Conservation (phyloP, 2,113 vertebrate genomes). For the Rhineura floridana region DNA sequence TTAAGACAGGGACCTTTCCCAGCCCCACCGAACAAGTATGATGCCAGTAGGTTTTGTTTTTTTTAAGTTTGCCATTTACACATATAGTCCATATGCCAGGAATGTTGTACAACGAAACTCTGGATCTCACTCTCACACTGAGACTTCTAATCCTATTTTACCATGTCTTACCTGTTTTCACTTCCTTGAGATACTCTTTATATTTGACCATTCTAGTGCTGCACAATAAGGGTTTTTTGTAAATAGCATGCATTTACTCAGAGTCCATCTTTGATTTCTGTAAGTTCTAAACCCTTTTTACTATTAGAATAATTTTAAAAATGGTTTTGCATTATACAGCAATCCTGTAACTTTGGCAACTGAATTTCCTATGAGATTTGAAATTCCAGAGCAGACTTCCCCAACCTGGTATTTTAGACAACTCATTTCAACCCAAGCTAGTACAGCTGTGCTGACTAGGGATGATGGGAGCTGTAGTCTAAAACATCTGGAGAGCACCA, state of each 20-base stretch:
- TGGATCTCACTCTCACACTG: background rate
- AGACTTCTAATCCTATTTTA: background rate
- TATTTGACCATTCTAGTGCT: background rate
- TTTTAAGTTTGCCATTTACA: background rate
- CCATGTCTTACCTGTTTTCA: background rate
- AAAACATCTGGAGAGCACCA: no score
- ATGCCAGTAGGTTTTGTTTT: no score
- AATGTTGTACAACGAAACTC: background rate
- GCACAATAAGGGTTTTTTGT: background rate
- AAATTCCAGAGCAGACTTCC: no score
- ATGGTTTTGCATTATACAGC: background rate
- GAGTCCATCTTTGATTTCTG: background rate
- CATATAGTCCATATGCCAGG: background rate
- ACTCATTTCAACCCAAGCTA: no score
- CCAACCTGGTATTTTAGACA: no score
- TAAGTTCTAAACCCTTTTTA: background rate
- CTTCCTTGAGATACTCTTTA: background rate
- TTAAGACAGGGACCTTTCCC: no score
- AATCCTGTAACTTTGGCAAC: background rate
- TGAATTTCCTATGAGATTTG: background rate
- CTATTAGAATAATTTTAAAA: background rate
- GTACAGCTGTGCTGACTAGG: no score
- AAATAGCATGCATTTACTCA: no score
- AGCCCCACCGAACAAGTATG: no score
- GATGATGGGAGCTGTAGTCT: no score